phyloP scores from a whole-genome alignment of 2,888 invertebrate genomes.

The Augiades crinisus region DNA sequence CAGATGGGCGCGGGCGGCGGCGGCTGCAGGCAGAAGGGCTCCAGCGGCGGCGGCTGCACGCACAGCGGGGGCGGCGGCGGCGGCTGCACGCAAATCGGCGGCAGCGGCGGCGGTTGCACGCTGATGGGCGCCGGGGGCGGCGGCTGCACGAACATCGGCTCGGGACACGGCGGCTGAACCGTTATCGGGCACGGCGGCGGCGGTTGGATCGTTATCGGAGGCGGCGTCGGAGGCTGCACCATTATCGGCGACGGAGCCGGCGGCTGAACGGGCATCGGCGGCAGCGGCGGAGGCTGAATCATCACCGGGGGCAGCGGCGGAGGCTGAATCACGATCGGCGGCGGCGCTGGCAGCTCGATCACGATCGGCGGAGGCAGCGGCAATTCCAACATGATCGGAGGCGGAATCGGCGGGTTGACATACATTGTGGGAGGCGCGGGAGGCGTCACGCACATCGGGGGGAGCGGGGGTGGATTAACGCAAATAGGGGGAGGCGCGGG shows the following conservation, averaged over 20 bases:
- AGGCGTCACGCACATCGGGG: slow-evolving; percentile 59
- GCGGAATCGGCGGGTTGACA: slow-evolving; percentile 39
- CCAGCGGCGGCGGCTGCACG: slow-evolving; percentile 48
- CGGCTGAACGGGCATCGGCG: slow-evolving; percentile 64
- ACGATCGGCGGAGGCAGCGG: slow-evolving; percentile 42
- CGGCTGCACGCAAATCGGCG: slow-evolving; percentile 60
- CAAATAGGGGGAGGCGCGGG: slow-evolving; percentile 51
- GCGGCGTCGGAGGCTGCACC: slow-evolving; percentile 60
- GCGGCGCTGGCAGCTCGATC: slow-evolving; percentile 43
- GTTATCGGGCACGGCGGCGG: slow-evolving; percentile 58
- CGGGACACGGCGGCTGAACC: slow-evolving; percentile 60
- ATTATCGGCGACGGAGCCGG: slow-evolving; percentile 61
- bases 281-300: slow-evolving; percentile 64
- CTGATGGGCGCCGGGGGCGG: slow-evolving; percentile 59
- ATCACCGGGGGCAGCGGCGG: slow-evolving; percentile 59
- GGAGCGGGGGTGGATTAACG: slow-evolving; percentile 53
- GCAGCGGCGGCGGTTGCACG: slow-evolving; percentile 58
- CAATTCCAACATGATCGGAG: slow-evolving; percentile 40
- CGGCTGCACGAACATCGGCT: slow-evolving; percentile 60
- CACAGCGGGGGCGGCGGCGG: slow-evolving; percentile 53
- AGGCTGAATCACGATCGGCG: slow-evolving; percentile 64
- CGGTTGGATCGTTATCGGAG: slow-evolving; percentile 57
- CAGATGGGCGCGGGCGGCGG: slow-evolving; percentile 57
- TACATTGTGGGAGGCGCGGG: slow-evolving; percentile 48
- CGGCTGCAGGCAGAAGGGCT: slow-evolving; percentile 55